phyloP scores from a whole-genome alignment of 2,888 invertebrate genomes.

The Helicoverpa assulta region DNA sequence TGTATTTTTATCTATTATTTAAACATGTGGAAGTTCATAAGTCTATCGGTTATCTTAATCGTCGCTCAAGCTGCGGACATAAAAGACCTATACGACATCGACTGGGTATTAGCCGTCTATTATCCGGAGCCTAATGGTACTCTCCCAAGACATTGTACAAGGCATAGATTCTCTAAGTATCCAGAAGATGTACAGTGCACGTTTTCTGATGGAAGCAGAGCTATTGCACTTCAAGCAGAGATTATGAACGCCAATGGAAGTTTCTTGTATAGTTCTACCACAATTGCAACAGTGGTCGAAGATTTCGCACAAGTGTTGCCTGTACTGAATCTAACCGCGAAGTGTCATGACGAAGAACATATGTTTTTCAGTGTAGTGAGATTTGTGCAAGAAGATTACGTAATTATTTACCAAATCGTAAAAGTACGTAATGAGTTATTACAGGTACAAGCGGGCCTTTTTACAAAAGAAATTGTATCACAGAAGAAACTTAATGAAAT shows the following conservation, averaged over 20 bases:
- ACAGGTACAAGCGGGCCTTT: conserved; percentile 12
- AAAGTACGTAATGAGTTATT: background rate
- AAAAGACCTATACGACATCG: conserved; percentile 11
- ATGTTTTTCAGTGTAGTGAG: background rate
- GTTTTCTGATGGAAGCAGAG: conserved; percentile 28
- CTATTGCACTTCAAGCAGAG: background rate
- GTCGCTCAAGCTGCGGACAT: conserved; percentile 24
- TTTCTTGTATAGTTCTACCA: accelerated
- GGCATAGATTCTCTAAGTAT: conserved; percentile 3
- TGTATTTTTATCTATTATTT: too few relatives aligned
- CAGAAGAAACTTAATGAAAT: background rate
- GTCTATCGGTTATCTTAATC: conserved; percentile 8
- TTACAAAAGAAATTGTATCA: conserved; percentile 12
- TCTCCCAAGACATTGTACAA: background rate
- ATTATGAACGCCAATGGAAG: background rate
- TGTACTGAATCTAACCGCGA: conserved; percentile 10
- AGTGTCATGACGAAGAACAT: conserved; percentile 10
- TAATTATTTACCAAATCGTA: conserved; percentile 12
- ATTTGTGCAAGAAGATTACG: conserved; percentile 19
- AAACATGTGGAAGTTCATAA: conserved; percentile 36
- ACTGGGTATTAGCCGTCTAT: conserved; percentile 24
- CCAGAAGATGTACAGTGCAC: conserved; percentile 15
- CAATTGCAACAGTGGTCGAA: conserved; percentile 6
- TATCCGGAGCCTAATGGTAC: conserved; percentile 13
- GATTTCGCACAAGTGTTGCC: conserved; percentile 13